These are phyloP conservation scores for Machaerirhynchus nigripectus DNA, from an alignment of 2,113 vertebrate species.

Conservation along the genomic window DNA sequence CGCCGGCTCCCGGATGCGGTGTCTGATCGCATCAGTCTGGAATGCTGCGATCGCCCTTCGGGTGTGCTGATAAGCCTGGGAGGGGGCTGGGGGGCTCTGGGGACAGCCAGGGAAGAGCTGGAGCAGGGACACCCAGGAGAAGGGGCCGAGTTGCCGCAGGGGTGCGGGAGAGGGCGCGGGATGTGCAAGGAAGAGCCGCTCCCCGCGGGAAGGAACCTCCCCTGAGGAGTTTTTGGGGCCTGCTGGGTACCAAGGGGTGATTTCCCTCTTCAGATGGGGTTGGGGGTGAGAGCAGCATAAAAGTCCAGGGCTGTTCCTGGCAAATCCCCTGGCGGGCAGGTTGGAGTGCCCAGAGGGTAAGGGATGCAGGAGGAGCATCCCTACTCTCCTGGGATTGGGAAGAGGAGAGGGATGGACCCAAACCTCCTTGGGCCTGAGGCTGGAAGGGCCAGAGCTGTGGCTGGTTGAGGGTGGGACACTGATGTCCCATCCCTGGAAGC, in stretches of 20 bases:
- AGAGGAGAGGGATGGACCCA: background rate
- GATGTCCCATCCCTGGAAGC: background rate
- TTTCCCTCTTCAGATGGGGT: background rate
- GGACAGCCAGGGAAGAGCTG: background rate
- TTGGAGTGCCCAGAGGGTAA: background rate
- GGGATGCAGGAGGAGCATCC: background rate
- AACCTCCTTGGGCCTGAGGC: background rate
- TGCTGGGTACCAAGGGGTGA: background rate
- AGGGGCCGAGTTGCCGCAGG: background rate
- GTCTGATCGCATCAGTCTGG: constrained; percentile 25
- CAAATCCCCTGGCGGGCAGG: background rate
- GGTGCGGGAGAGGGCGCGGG: accelerated
- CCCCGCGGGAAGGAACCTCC: accelerated
- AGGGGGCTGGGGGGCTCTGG: background rate
- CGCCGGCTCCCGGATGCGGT: background rate
- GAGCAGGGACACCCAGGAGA: background rate
- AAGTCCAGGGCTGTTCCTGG: background rate
- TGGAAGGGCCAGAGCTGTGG: background rate
- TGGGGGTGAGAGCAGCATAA: background rate
- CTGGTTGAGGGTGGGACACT: background rate
- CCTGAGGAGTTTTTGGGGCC: background rate
- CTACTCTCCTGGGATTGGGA: background rate
- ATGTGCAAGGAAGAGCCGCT: background rate
- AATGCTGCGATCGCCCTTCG: background rate
- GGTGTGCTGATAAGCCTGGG: background rate